phyloP scores from a whole-genome alignment of 2,888 invertebrate species.

The Actias luna region DNA sequence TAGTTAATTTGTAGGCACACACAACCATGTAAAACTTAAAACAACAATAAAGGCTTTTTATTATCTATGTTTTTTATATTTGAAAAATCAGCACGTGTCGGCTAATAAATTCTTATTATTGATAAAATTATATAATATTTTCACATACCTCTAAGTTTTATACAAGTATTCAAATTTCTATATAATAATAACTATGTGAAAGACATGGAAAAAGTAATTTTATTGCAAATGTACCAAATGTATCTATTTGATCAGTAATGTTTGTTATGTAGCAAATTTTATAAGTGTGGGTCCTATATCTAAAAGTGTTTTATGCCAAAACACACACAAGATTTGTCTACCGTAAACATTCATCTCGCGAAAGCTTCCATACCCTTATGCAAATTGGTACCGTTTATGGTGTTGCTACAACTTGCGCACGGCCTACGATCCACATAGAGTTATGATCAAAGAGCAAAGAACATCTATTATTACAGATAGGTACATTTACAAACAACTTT shows the following conservation, averaged over 20 bases:
- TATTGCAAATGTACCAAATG: background rate
- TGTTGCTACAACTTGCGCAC: constrained; percentile 26
- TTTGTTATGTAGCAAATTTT: background rate
- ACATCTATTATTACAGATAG: background rate
- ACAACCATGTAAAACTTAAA: too few species aligned
- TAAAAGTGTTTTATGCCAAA: background rate
- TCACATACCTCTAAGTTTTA: too few species aligned
- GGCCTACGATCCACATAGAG: constrained; percentile 16
- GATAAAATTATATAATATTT: too few species aligned
- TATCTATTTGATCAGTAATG: background rate
- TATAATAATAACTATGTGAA: too few species aligned
- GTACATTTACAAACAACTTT: background rate
- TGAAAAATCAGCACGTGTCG: too few species aligned
- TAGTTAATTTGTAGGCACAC: too few species aligned
- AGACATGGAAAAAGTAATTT: too few species aligned
- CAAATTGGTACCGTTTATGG: constrained; percentile 68
- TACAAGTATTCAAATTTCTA: too few species aligned
- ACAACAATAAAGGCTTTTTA: too few species aligned
- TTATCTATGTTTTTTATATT: too few species aligned
- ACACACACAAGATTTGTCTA: constrained; percentile 25
- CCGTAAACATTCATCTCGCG: constrained; percentile 69
- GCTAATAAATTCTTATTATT: too few species aligned
- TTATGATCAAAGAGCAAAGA: constrained; percentile 10
- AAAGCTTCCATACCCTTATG: constrained; percentile 71
- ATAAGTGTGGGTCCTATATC: background rate